These are phyloP conservation scores for Lutjanus campechanus DNA, from an alignment of 2,797 vertebrate species.

Conservation along the genomic window DNA sequence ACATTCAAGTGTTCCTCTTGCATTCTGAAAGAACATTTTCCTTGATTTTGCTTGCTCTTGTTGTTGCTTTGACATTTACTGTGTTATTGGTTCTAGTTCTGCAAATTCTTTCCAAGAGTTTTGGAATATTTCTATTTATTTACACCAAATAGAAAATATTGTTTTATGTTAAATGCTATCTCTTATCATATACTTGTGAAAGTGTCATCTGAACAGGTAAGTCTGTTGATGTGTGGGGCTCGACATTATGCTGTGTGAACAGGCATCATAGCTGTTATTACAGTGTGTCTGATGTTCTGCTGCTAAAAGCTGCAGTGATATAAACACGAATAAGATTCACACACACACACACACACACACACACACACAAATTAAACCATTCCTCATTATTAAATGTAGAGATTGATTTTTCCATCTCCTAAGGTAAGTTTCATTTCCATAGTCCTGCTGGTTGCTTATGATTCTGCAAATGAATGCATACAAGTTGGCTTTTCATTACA, in stretches of 20 bases:
- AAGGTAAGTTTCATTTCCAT: constrained; percentile 80
- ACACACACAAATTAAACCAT: constrained; percentile 6
- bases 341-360: neutral
- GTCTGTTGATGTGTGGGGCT: constrained; percentile 39
- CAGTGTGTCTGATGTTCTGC: neutral
- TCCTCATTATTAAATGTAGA: constrained; percentile 13
- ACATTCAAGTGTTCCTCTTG: constrained; percentile 56
- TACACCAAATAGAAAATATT: constrained; percentile 17
- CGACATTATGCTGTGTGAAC: constrained; percentile 3
- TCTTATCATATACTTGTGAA: constrained; percentile 69
- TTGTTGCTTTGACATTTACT: constrained; percentile 44
- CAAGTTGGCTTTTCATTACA: constrained; percentile 28
- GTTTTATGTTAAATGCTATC: constrained; percentile 55
- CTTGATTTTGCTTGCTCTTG: constrained; percentile 54
- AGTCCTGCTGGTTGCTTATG: constrained; percentile 11
- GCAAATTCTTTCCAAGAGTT: neutral
- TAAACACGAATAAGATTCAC: constrained; percentile 3
- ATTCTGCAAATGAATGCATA: constrained; percentile 36
- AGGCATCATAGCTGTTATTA: neutral
- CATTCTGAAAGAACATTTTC: constrained; percentile 31
- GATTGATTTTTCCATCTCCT: constrained; percentile 43
- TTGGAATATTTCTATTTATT: constrained; percentile 27
- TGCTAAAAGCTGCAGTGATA: constrained; percentile 17
- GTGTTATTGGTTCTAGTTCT: constrained; percentile 28
- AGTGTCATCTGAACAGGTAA: constrained; percentile 75